phyloP scores from a whole-genome alignment of 2,797 vertebrate genomes.

The Enteromius thamalakanensis region DNA sequence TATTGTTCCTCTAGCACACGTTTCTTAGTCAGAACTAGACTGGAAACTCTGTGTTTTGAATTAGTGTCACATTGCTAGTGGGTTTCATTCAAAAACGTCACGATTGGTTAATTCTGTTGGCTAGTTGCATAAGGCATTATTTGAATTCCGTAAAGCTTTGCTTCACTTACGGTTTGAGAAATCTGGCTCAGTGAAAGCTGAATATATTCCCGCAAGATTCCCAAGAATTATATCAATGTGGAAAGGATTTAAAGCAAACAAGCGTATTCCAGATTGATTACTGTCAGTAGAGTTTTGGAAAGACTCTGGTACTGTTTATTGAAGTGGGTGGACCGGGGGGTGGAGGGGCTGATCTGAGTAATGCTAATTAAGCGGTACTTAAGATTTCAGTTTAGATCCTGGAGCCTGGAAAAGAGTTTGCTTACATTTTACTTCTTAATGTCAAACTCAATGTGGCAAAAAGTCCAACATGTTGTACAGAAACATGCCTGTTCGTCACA shows the following conservation, averaged over 20 bases:
- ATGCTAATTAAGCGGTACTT: conserved; percentile 42
- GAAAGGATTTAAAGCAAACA: conserved; percentile 40
- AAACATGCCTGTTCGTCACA: conserved; percentile 22
- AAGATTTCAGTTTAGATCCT: conserved; percentile 36
- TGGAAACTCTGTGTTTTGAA: conserved; percentile 12
- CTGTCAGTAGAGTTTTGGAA: conserved; percentile 35
- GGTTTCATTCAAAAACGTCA: background rate
- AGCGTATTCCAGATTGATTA: conserved; percentile 18
- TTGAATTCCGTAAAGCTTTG: conserved; percentile 1
- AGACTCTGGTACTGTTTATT: conserved; percentile 27
- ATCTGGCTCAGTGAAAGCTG: conserved; percentile 12
- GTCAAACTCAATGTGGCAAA: conserved; percentile 39
- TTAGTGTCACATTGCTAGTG: conserved; percentile 10
- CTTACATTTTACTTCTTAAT: conserved; percentile 41
- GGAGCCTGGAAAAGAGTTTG: conserved; percentile 4
- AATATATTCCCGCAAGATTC: conserved; percentile 35
- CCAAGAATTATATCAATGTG: conserved; percentile 25
- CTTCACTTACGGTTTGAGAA: conserved; percentile 30
- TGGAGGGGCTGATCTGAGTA: conserved; percentile 17
- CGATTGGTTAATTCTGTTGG: background rate
- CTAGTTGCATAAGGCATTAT: background rate
- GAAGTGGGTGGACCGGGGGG: conserved; percentile 11
- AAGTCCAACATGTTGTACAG: conserved; percentile 17
- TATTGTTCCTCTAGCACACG: background rate
- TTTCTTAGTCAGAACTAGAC: background rate